Evolutionary conservation across 1,140 invertebrate genomes (phyloP).

Genomic region (Sminthurinus signatus): DNA sequence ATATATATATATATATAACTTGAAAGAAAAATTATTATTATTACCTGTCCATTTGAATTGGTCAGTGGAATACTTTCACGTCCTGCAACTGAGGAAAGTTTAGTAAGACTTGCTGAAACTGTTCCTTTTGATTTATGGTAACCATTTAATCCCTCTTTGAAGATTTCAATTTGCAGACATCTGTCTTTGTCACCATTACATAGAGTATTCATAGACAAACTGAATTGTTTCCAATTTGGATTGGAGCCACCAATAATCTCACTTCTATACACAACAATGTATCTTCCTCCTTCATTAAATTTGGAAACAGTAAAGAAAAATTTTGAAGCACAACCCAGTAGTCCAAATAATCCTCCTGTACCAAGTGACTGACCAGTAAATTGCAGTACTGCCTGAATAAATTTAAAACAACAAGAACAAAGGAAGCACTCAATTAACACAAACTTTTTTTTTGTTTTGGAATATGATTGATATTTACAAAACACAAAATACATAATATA

Average conservation of each 20-base stretch:
- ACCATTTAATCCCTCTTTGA: constrained; percentile 30
- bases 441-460: background rate
- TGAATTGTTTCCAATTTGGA: constrained; percentile 44
- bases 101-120: constrained; percentile 21
- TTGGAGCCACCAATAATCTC: constrained; percentile 41
- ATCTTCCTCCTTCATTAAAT: constrained; percentile 48
- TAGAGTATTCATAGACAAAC: constrained; percentile 50
- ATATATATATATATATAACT: too few relatives aligned
- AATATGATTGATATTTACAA: background rate
- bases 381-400: background rate
- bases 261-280: constrained; percentile 47
- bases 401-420: background rate
- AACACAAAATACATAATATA: background rate
- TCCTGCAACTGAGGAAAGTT: constrained; percentile 7
- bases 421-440: background rate
- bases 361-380: constrained; percentile 24
- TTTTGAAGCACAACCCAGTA: constrained; percentile 45
- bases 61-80: background rate
- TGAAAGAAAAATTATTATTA: too few relatives aligned
- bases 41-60: background rate
- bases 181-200: constrained; percentile 42
- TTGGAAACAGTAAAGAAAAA: constrained; percentile 54
- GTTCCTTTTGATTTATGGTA: constrained; percentile 28
- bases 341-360: too few relatives aligned
- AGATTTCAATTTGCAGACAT: constrained; percentile 21